A percentile compares a stretch with the other conserved stretches of the same genome.
phyloP scores from a whole-genome alignment of 2,888 invertebrate species.

The Euspilapteryx auroguttella region DNA sequence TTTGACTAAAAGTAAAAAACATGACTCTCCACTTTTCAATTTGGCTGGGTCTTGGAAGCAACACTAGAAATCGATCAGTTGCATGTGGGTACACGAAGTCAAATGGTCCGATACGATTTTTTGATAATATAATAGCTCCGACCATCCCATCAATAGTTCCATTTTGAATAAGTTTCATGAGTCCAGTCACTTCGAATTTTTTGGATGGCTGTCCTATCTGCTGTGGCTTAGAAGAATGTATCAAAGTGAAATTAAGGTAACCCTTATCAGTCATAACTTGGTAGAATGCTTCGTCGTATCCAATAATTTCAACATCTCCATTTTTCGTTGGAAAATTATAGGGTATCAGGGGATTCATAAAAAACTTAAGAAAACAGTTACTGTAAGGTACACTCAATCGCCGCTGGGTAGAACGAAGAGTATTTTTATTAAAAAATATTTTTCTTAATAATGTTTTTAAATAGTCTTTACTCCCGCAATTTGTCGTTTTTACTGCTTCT shows the following conservation, averaged over 20 bases:
- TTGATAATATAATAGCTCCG: constrained; percentile 5
- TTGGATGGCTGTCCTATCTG: constrained; percentile 3
- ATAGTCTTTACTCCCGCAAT: no score
- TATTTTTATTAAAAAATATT: not conserved
- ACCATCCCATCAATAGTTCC: constrained; percentile 5
- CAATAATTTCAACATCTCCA: constrained; percentile 1
- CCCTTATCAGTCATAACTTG: constrained; percentile 3
- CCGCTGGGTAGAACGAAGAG: not conserved
- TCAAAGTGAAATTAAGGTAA: constrained; percentile 4
- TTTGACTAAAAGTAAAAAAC: constrained; percentile 4
- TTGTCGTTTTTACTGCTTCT: not conserved
- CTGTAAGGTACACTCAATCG: constrained; percentile 1
- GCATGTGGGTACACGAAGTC: constrained; percentile 7
- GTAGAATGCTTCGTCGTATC: constrained; percentile 7
- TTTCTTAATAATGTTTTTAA: no score
- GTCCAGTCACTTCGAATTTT: constrained; percentile 6
- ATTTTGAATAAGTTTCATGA: constrained; percentile 2
- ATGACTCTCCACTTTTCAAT: constrained; percentile 7
- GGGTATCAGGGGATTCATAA: constrained; percentile 3
- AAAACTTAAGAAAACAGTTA: constrained; percentile 5
- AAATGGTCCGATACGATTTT: constrained; percentile 5
- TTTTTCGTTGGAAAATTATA: constrained; percentile 1
- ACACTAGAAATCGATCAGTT: constrained; percentile 4
- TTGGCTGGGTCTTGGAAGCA: constrained; percentile 6
- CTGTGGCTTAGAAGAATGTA: constrained; percentile 1